Base-by-base conservation (phyloP, 2,113 vertebrate genomes). In the Carassius auratus region DNA sequence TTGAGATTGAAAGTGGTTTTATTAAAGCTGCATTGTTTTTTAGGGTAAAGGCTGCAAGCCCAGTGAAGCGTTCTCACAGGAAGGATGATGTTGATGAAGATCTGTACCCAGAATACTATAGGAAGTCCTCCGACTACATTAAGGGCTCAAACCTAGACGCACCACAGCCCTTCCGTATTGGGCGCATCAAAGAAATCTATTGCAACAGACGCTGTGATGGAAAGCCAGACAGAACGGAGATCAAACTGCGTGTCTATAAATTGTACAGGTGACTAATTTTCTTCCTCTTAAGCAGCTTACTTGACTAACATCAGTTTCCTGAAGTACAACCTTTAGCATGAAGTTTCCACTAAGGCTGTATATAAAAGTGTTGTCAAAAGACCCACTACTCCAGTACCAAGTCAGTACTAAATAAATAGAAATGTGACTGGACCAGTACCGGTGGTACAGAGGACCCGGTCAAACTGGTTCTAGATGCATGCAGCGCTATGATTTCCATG, bases 121-220 rank as follows among this genome's bases (percentile, higher is more conserved):
- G 98, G 4, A 99, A 99, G 38, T 98, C 95, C 21, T 99, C 98
- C 0, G 98, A 99, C 87, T 99, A 99, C 92, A 99, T 99, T 85
- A 99, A 99, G 83, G 98, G 98, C 6, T 99, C 97, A 89, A 99
- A 99, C 93, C 90, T 96, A 88, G 97, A 99, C 0, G 97, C 97
- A 0, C 98, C 98, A 0, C 94, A 98, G 23, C 98, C 98, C 0
- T 99, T 94, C 85, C 95, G 97, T 0, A 88, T 99, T 0, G 98
- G 97, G 0, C 96, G 98, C 23, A 95, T 99, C 89, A 96, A 95
- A 81, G 96, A 97, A 91, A 98, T 99, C 89, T 98, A 96, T 91
- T 97, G 96, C 89, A 87, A 77, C 88, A 94, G 95, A 8, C 96
- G 96, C 3, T 95, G 93, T 92, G 97, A 95, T 0, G 95, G 96